Percentiles rank a stretch among this genome's conserved stretches.
These are phyloP conservation scores for Ormyrus nitidulus DNA, from an alignment of 2,888 invertebrate species.

Conservation along the genomic window DNA sequence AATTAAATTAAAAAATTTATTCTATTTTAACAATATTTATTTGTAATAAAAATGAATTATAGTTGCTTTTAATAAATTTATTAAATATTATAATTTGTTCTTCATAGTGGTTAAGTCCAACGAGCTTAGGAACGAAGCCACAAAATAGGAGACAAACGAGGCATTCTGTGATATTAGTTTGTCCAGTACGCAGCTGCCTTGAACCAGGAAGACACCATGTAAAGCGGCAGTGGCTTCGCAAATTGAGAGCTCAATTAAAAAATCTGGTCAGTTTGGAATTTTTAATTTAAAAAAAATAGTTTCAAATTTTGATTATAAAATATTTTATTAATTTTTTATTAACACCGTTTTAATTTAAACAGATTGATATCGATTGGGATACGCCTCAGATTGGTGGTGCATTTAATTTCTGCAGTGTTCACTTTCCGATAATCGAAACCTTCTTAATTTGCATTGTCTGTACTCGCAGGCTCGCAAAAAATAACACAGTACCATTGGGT, in stretches of 20 bases:
- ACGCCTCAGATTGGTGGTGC: slow-evolving; percentile 63
- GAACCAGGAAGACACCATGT: slow-evolving; percentile 73
- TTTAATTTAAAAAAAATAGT: neutral
- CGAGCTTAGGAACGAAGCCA: slow-evolving; percentile 71
- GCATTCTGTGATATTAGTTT: slow-evolving; percentile 69
- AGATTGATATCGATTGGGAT: slow-evolving; percentile 76
- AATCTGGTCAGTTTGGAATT: slow-evolving; percentile 64
- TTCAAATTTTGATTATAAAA: neutral
- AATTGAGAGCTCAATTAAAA: slow-evolving; percentile 71
- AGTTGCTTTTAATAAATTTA: too few relatives aligned
- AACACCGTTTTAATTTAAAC: slow-evolving; percentile 10
- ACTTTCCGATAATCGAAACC: slow-evolving; percentile 84
- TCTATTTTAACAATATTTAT: neutral
- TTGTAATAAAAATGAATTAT: too few relatives aligned
- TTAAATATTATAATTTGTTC: slow-evolving; percentile 18
- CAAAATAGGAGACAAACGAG: slow-evolving; percentile 72
- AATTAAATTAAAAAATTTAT: neutral
- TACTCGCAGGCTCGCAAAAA: slow-evolving; percentile 84
- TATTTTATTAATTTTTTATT: slow-evolving; percentile 6
- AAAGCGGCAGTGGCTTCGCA: slow-evolving; percentile 74
- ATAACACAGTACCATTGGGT: slow-evolving; percentile 84
- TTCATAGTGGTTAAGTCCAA: slow-evolving; percentile 64
- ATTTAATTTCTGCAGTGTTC: slow-evolving; percentile 77
- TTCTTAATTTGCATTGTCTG: slow-evolving; percentile 87
- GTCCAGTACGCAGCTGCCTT: slow-evolving; percentile 71